These are phyloP conservation scores for Thalassophryne amazonica DNA, from an alignment of 2,797 vertebrate genomes.

Conservation along the genomic window DNA sequence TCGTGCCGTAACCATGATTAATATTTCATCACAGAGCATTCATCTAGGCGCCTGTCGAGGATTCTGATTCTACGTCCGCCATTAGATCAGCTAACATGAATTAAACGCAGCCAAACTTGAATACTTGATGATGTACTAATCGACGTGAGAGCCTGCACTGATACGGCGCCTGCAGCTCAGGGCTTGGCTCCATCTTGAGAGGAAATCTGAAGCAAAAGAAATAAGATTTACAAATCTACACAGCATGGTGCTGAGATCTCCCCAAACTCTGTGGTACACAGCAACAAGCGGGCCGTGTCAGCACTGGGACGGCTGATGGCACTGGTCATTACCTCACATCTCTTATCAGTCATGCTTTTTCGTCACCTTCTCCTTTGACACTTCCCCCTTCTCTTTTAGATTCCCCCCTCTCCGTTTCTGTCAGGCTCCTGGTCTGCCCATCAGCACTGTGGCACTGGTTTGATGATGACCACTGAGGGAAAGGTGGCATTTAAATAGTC, in stretches of 20 bases:
- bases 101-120: conserved; percentile 84
- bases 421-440: background rate
- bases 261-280: background rate
- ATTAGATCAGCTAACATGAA: conserved; percentile 90
- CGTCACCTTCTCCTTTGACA: background rate
- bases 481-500: too few relatives aligned
- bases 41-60: conserved; percentile 91
- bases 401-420: conserved; percentile 15
- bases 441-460: background rate
- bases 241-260: conserved; percentile 25
- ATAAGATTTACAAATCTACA: conserved; percentile 63
- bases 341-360: background rate
- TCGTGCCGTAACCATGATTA: conserved; percentile 91
- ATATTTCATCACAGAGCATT: conserved; percentile 99
- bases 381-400: background rate
- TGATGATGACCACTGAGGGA: too few relatives aligned
- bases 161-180: conserved; percentile 10
- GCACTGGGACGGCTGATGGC: conserved; percentile 1
- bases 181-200: conserved; percentile 37
- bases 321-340: background rate
- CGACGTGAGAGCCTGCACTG: conserved; percentile 47
- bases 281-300: conserved; percentile 2
- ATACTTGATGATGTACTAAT: conserved; percentile 87
- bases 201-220: conserved; percentile 48
- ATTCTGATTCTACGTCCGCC: conserved; percentile 84